phyloP scores from a whole-genome alignment of 2,113 vertebrate species.

The Pongo pygmaeus region DNA sequence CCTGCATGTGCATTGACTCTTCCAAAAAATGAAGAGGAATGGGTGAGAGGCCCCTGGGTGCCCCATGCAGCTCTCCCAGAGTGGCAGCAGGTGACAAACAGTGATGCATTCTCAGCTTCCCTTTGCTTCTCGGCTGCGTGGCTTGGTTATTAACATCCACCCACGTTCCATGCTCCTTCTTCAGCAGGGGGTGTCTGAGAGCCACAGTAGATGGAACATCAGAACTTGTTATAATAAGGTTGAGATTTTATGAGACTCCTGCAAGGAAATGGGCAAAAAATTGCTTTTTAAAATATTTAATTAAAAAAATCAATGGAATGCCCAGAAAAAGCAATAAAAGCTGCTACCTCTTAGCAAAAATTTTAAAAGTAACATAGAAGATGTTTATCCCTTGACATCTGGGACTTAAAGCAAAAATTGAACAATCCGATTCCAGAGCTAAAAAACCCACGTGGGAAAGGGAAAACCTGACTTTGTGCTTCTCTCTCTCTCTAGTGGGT shows the following conservation, averaged over 20 bases:
- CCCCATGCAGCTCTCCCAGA: not conserved
- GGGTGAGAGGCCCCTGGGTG: rapidly evolving
- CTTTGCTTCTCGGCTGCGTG: rapidly evolving
- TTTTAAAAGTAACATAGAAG: not conserved
- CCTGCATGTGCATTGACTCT: not conserved
- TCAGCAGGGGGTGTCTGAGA: not conserved
- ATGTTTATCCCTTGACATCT: conserved; percentile 23
- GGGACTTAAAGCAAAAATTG: not conserved
- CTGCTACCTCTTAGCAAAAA: not conserved
- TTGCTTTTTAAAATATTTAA: not conserved
- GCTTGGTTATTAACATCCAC: not conserved
- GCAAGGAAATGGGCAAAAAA: not conserved
- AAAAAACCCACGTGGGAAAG: not conserved
- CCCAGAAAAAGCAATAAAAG: not conserved
- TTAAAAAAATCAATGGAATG: conserved; percentile 31
- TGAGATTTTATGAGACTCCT: not conserved
- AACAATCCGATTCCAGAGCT: not conserved
- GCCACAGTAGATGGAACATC: not conserved
- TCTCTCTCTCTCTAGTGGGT: not conserved
- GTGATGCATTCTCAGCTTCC: not conserved
- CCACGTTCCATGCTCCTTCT: rapidly evolving
- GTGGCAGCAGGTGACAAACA: not conserved
- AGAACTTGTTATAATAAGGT: not conserved
- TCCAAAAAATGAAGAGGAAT: not conserved
- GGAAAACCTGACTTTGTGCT: not conserved